phyloP scores from a whole-genome alignment of 2,797 vertebrate species.

The Mionectes olivaceus region DNA sequence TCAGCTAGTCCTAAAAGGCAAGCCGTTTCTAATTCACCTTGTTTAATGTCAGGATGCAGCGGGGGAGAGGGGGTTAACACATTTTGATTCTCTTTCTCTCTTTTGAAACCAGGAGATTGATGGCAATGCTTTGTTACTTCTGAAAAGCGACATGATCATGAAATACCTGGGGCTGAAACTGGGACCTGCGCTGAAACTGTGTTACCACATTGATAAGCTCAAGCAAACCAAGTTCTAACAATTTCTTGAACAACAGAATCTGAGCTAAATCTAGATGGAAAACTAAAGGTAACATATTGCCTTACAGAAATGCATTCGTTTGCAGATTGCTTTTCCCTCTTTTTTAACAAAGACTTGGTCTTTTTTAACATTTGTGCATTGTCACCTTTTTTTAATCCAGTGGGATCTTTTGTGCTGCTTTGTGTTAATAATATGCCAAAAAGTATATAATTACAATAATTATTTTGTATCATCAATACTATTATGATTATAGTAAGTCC shows the following conservation, averaged over 20 bases:
- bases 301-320: constrained; percentile 65
- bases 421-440: constrained; percentile 69
- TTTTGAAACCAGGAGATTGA: constrained; percentile 89
- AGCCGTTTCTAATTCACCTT: not conserved
- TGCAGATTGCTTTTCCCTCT: constrained; percentile 45
- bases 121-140: constrained; percentile 90
- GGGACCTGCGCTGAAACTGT: constrained; percentile 94
- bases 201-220: constrained; percentile 95
- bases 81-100: constrained; percentile 14
- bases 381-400: constrained; percentile 61
- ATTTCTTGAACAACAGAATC: not conserved
- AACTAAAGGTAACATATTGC: constrained; percentile 67
- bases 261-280: constrained; percentile 19
- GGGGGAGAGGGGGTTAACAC: not conserved
- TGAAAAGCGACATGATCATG: constrained; percentile 98
- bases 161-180: constrained; percentile 97
- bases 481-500: constrained; percentile 50
- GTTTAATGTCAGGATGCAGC: not conserved
- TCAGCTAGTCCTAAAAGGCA: not conserved
- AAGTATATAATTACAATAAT: constrained; percentile 51
- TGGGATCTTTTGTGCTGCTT: not conserved
- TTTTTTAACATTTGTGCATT: constrained; percentile 63
- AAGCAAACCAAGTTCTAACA: constrained; percentile 90
- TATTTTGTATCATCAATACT: constrained; percentile 67
- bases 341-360: constrained; percentile 62